phyloP scores from a whole-genome alignment of 1,140 invertebrate species.

The Metaphire vulgaris region DNA sequence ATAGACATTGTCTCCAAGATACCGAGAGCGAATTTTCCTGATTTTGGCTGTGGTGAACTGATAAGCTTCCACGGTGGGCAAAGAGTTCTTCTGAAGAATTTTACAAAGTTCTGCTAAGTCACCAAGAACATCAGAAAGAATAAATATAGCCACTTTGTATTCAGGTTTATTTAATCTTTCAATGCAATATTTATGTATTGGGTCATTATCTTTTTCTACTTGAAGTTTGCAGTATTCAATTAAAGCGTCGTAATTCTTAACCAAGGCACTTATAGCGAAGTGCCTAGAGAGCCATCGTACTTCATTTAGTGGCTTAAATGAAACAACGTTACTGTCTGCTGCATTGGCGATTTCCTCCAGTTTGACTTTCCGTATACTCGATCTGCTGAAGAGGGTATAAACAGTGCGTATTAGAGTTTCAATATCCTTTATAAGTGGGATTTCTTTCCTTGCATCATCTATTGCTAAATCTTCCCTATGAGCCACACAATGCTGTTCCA shows the following conservation, averaged over 20 bases:
- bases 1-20: too few relatives aligned
- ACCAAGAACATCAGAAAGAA: background rate
- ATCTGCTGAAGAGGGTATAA: too few relatives aligned
- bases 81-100: background rate
- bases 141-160: background rate
- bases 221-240: background rate
- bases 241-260: background rate
- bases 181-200: background rate
- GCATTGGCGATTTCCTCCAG: too few relatives aligned
- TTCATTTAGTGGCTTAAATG: too few relatives aligned
- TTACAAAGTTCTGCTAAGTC: background rate
- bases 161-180: background rate
- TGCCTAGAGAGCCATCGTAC: background rate
- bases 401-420: too few relatives aligned
- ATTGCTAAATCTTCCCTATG: background rate
- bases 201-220: background rate
- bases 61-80: background rate
- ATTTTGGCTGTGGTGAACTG: background rate
- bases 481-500: conserved; percentile 6
- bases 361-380: too few relatives aligned
- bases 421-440: too few relatives aligned
- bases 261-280: background rate
- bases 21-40: too few relatives aligned
- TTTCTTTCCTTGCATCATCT: too few relatives aligned
- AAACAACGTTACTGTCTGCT: too few relatives aligned